phyloP scores from a whole-genome alignment of 1,140 invertebrate genomes.

The Leptestheria dahalacensis region DNA sequence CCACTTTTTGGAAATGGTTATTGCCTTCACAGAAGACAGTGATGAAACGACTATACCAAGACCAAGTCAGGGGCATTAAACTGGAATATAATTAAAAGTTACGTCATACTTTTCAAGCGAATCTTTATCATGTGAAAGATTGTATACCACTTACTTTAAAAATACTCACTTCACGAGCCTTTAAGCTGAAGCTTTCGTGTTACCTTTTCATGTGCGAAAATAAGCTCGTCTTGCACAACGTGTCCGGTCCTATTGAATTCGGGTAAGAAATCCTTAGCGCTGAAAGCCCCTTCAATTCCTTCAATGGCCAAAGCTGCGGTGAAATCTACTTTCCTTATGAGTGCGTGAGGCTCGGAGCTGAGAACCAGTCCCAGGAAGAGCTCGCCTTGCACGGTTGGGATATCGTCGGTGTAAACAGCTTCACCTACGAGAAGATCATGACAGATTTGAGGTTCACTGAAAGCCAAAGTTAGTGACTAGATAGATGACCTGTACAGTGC shows the following conservation, averaged over 20 bases:
- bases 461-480: too few species aligned
- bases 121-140: neutral
- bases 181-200: too few species aligned
- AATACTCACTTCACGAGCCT: too few species aligned
- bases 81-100: too few species aligned
- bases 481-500: constrained; percentile 7
- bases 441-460: too few species aligned
- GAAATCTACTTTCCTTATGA: constrained; percentile 55
- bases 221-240: constrained; percentile 60
- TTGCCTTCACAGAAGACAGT: too few species aligned
- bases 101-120: neutral
- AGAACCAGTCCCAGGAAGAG: constrained; percentile 59
- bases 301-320: constrained; percentile 48
- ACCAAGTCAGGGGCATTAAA: too few species aligned
- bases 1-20: too few species aligned
- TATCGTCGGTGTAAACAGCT: constrained; percentile 81
- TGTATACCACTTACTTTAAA: too few species aligned
- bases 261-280: constrained; percentile 47
- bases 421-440: constrained; percentile 44
- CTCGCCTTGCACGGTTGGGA: constrained; percentile 53
- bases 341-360: constrained; percentile 63
- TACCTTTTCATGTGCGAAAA: constrained; percentile 45
- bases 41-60: too few species aligned
- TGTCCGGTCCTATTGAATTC: constrained; percentile 46
- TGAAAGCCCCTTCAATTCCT: constrained; percentile 59